Evolutionary conservation across 2,888 invertebrate genomes (phyloP), one percentile per base, ranked within the genome.

Genomic region (Monoplex corrugatus): DNA sequence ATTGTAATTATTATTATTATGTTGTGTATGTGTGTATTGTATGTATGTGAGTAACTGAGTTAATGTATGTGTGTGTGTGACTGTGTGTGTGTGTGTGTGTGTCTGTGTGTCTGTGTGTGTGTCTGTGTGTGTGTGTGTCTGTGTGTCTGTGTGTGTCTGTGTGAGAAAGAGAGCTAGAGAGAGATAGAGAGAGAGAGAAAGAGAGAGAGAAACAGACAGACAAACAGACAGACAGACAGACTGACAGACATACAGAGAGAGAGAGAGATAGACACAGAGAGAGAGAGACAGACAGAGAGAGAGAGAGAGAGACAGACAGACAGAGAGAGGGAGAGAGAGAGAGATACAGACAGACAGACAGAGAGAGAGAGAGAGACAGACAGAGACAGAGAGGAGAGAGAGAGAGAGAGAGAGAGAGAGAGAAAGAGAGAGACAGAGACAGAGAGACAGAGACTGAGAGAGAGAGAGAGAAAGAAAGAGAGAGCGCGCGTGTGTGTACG

Each of bases 11-110:
- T 10, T 72, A 32, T 72, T 10, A 16, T 6, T 72, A 28, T 72
- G n/a, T 72, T 72, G n/a, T 72, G 72, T 72, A 32, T 72, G 72
- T 72, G n/a, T 72, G 72, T 72, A 32, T 72, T 72, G 72, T 72
- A 32, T 72, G 72, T 72, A 32, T 72, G 72, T 28, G n/a, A 6
- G 72, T 72, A 32, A 16, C 13, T 28, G n/a, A 16, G 72, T 72
- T 10, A 16, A 32, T 72, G 72, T 72, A 32, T 72, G 72, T 72
- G n/a, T 72, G 72, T 28, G n/a, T 72, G 72, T 72, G n/a, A 16
- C 13, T 19, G n/a, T 72, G 72, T 72, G n/a, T 72, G 72, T 72
- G n/a, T 72, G 72, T 72, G n/a, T 72, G 72, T n/a, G n/a, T 72
- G 72, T 2, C 0, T 32, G 72, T 32, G n/a, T 32, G 72, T 32